These are phyloP conservation scores for Echinarachnius parma DNA, from an alignment of 53 echinoderm and acorn worm species.

Conservation along the genomic window DNA sequence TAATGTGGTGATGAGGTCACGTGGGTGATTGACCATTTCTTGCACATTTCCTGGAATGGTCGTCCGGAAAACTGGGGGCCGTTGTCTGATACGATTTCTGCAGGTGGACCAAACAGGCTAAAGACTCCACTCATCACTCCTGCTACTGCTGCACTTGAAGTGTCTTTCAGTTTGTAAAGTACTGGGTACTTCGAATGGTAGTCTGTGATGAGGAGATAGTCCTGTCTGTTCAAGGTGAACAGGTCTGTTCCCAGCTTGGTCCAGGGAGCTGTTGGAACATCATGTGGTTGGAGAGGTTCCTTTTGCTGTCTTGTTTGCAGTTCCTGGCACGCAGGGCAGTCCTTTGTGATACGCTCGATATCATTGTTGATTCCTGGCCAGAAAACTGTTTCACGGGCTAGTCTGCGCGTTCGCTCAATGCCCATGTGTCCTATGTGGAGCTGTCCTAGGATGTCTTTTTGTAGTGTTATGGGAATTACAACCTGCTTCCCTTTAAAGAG, in stretches of 20 bases:
- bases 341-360: slow-evolving; percentile 14
- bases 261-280: slow-evolving; percentile 52
- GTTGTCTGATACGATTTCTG: slow-evolving; percentile 61
- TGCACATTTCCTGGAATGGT: slow-evolving; percentile 55
- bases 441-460: slow-evolving; percentile 37
- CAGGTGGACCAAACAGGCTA: slow-evolving; percentile 44
- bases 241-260: slow-evolving; percentile 58
- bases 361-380: slow-evolving; percentile 58
- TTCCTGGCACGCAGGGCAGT: slow-evolving; percentile 32
- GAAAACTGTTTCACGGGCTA: slow-evolving; percentile 55
- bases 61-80: slow-evolving; percentile 56
- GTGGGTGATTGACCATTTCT: slow-evolving; percentile 49
- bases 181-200: slow-evolving; percentile 13
- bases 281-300: slow-evolving; percentile 38
- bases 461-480: slow-evolving; percentile 38
- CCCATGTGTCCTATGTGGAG: slow-evolving; percentile 54
- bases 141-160: neutral
- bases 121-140: slow-evolving; percentile 18
- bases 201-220: slow-evolving; percentile 35
- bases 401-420: slow-evolving; percentile 35
- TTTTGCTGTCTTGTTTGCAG: neutral
- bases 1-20: slow-evolving; percentile 64
- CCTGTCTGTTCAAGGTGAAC: slow-evolving; percentile 27
- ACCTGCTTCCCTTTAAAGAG: slow-evolving; percentile 37
- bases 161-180: slow-evolving; percentile 11